Conservation (phyloP, 2,113 vertebrate genomes). For the Loxodonta africana region DNA sequence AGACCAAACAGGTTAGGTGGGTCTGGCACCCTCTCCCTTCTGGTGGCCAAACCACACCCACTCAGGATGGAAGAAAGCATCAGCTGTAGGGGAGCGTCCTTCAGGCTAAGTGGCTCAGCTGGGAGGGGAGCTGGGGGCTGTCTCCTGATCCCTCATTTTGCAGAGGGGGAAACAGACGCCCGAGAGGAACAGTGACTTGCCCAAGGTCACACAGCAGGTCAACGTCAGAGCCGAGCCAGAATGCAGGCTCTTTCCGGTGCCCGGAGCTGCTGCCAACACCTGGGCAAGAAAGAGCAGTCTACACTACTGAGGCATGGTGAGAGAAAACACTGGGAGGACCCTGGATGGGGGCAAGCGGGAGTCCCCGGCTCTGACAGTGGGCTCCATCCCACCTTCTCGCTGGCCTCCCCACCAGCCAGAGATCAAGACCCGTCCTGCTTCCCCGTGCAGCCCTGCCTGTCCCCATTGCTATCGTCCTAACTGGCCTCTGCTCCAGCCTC, state of each 20-base stretch:
- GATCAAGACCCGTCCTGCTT: not conserved
- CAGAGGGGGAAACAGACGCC: not conserved
- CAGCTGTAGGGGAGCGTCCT: not conserved
- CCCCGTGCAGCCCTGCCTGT: not conserved
- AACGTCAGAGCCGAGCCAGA: not conserved
- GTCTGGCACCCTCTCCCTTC: not conserved
- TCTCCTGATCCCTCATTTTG: not conserved
- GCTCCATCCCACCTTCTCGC: not conserved
- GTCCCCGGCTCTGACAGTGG: not conserved
- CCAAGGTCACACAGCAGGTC: not conserved
- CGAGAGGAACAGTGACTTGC: not conserved
- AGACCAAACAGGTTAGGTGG: not conserved
- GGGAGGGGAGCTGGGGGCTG: not conserved
- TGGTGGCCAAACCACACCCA: not conserved
- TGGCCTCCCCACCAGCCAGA: not conserved
- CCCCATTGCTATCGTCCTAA: not conserved
- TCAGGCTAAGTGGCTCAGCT: not conserved
- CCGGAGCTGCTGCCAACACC: not conserved
- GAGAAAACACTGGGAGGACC: not conserved
- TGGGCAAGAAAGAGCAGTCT: not conserved
- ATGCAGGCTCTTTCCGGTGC: not conserved
- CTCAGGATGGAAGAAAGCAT: not conserved
- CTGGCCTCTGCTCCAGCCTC: not conserved
- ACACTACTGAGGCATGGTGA: not conserved
- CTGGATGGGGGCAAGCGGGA: not conserved